A percentile compares a stretch with the other conserved stretches of the same genome.
Evolutionary conservation across 2,888 invertebrate genomes (phyloP).

Genomic region (Coenonympha arcania): DNA sequence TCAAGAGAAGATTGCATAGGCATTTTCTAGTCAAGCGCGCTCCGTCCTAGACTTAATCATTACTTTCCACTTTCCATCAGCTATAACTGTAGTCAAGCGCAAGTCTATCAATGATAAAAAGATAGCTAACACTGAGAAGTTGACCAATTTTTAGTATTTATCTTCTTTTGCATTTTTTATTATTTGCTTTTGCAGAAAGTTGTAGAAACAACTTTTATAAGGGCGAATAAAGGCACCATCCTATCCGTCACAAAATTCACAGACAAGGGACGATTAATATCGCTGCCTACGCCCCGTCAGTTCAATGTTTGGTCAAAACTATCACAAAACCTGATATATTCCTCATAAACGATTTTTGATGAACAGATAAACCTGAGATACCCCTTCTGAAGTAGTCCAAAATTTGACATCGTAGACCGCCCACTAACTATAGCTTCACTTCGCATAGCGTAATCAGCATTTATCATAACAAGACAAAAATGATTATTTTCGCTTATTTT

Average conservation of each 20-base stretch:
- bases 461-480: not conserved
- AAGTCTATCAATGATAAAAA: too few relatives aligned
- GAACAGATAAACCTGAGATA: slow-evolving; percentile 48
- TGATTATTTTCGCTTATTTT: not conserved
- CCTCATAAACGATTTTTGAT: slow-evolving; percentile 49
- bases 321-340: slow-evolving; percentile 60
- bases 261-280: slow-evolving; percentile 58
- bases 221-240: slow-evolving; percentile 46
- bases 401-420: slow-evolving; percentile 28
- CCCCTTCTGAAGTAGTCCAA: slow-evolving; percentile 21
- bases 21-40: too few relatives aligned
- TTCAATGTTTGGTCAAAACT: slow-evolving; percentile 49
- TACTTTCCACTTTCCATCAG: too few relatives aligned
- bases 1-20: too few relatives aligned
- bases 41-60: too few relatives aligned
- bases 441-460: slow-evolving; percentile 1
- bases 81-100: too few relatives aligned
- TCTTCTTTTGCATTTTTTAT: too few relatives aligned
- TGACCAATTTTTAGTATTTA: too few relatives aligned
- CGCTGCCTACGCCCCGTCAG: slow-evolving; percentile 63
- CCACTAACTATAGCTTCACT: slow-evolving; percentile 14
- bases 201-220: too few relatives aligned
- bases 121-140: too few relatives aligned
- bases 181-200: too few relatives aligned
- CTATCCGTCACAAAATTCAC: too few relatives aligned